Percentiles rank a stretch among this genome's conserved stretches.
Evolutionary conservation across 2,797 vertebrate species (phyloP).

Genomic region (Micrastur ruficollis): DNA sequence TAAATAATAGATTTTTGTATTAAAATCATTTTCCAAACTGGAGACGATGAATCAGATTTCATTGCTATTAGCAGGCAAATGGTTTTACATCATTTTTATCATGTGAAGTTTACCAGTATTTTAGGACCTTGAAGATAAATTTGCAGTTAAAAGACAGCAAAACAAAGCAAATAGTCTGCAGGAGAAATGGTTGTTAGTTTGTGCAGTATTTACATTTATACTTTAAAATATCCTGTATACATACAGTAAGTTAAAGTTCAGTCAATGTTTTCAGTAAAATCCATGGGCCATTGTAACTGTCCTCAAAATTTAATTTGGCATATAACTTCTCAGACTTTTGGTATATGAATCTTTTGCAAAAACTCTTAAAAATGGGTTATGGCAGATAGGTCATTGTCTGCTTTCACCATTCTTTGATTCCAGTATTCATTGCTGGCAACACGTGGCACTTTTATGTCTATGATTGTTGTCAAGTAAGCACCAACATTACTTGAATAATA

Average conservation of each 20-base stretch:
- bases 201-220: background rate
- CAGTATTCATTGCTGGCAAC: background rate
- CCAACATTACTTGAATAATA: background rate
- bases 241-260: background rate
- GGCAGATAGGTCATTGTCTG: background rate
- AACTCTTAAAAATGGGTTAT: background rate
- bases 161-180: background rate
- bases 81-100: background rate
- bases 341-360: background rate
- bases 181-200: background rate
- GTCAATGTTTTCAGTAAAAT: background rate
- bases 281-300: background rate
- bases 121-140: background rate
- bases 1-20: background rate
- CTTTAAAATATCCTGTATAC: background rate
- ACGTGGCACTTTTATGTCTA: background rate
- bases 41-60: background rate
- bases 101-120: background rate
- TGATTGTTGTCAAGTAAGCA: background rate
- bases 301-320: background rate
- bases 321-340: background rate
- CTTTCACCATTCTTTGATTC: background rate
- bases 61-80: background rate
- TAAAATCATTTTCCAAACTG: background rate
- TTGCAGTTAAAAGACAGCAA: background rate